Evolutionary conservation across 2,888 invertebrate genomes (phyloP).

Genomic region (Craniophora ligustri): DNA sequence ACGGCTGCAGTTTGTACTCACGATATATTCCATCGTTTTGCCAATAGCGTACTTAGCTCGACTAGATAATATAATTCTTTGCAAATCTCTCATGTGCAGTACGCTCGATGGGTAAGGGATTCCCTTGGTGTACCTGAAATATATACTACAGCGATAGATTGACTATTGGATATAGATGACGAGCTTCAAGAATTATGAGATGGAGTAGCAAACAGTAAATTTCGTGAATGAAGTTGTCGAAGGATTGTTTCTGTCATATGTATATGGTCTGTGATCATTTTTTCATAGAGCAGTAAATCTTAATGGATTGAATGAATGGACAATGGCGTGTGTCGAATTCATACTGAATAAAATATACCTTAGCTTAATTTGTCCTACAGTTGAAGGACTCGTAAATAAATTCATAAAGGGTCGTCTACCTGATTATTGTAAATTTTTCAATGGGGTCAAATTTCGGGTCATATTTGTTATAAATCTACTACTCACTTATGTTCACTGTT

Average conservation of each 20-base stretch:
- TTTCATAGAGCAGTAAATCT: no score
- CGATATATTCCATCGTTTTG: constrained; percentile 64
- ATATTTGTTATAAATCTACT: no score
- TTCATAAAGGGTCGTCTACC: no score
- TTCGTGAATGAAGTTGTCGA: constrained; percentile 1
- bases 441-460: no score
- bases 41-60: constrained; percentile 61
- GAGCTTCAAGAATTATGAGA: constrained; percentile 15
- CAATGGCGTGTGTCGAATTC: no score
- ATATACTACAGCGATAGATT: constrained; percentile 26
- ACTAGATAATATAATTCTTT: constrained; percentile 59
- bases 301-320: no score
- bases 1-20: constrained; percentile 66
- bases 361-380: no score
- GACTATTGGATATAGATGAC: constrained; percentile 1
- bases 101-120: constrained; percentile 45
- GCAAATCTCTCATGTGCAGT: constrained; percentile 54
- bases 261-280: background rate
- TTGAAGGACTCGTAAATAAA: no score
- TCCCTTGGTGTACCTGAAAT: constrained; percentile 41
- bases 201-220: constrained; percentile 16
- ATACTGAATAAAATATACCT: no score
- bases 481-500: background rate
- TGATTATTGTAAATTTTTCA: no score
- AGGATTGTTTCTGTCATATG: no score